A percentile compares a stretch with the other conserved stretches of the same genome.
Evolutionary conservation across 2,113 vertebrate genomes (phyloP).

Genomic region (Scophthalmus maximus): DNA sequence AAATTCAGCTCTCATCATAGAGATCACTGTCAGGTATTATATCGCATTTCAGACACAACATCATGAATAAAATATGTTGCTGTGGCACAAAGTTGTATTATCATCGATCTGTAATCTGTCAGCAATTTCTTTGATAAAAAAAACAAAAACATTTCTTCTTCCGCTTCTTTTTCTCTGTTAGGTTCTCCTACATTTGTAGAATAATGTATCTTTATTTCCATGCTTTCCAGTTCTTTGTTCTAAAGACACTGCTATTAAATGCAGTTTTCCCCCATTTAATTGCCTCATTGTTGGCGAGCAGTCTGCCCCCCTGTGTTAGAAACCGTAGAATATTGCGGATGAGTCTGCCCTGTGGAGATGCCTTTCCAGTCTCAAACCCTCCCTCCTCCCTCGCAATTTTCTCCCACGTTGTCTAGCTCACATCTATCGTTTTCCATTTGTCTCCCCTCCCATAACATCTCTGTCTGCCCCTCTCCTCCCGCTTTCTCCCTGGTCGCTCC

Average conservation of each 20-base stretch:
- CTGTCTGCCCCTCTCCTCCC: slow-evolving; percentile 55
- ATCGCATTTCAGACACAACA: slow-evolving; percentile 22
- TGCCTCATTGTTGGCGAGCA: background rate
- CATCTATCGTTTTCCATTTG: slow-evolving; percentile 70
- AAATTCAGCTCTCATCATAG: background rate
- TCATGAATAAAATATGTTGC: slow-evolving; percentile 20
- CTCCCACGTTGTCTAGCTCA: slow-evolving; percentile 56
- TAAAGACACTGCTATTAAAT: background rate
- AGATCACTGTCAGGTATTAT: background rate
- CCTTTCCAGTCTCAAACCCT: slow-evolving; percentile 18
- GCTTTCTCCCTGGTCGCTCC: slow-evolving; percentile 49
- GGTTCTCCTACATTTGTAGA: background rate
- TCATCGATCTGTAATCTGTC: slow-evolving; percentile 9
- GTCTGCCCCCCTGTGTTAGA: background rate
- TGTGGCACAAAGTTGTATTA: slow-evolving; percentile 2
- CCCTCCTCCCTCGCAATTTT: slow-evolving; percentile 34
- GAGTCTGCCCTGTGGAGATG: background rate
- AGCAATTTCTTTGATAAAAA: slow-evolving; percentile 12
- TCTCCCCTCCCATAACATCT: slow-evolving; percentile 64
- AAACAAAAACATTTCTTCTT: background rate
- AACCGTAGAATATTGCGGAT: slow-evolving; percentile 2
- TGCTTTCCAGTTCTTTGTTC: background rate
- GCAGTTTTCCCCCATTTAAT: background rate
- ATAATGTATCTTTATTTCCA: background rate
- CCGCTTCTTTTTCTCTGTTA: background rate